Evolutionary conservation across 2,888 invertebrate genomes (phyloP), one percentile per base, ranked within the genome.

Genomic region (Laspeyria flexula): DNA sequence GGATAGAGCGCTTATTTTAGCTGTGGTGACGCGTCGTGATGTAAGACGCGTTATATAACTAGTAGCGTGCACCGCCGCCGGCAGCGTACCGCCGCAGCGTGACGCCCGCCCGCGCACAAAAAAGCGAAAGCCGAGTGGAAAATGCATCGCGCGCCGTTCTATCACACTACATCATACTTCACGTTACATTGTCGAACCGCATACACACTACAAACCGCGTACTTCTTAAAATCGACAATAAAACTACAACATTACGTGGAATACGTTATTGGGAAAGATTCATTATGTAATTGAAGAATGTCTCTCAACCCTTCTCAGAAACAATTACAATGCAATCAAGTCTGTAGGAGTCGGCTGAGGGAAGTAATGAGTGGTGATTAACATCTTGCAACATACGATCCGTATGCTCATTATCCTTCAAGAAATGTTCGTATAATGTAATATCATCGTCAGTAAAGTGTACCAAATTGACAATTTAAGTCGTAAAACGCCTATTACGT

Each of bases 1-100:
- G 77, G 84, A 86, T 86, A 86, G 87, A 86, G 77, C 85, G 88
- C 81, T 85, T 87, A 90, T 90, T 91, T 90, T 90, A 90, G 90
- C 79, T 78, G 83, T 77, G 75, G 83, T 88, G 90, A 89, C 89
- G 89, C 77, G 81, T 70, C 82, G 81, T 88, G 88, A 88, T 88
- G 90, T 91, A 89, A 91, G 69, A 69, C 77, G 73, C 70, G 75
- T 91, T 91, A 86, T 82, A 77, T 87, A 90, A 90, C 77, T 73
- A 75, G 68, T 67, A 71, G 81, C 83, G 79, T 74, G 83, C 80
- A 82, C 77, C 78, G 69, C 70, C 79, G 67, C 65, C 74, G 77
- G 62, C 57, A 61, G 65, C 64, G 50, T 7, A 7, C 25, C 29
- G 45, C 52, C 58, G 74, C 75, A 63, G 65, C 75, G 68, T 67